A percentile compares a stretch with the other conserved stretches of the same genome.
Conservation (phyloP, 2,113 vertebrate species). For the Micronycteris hirsuta region DNA sequence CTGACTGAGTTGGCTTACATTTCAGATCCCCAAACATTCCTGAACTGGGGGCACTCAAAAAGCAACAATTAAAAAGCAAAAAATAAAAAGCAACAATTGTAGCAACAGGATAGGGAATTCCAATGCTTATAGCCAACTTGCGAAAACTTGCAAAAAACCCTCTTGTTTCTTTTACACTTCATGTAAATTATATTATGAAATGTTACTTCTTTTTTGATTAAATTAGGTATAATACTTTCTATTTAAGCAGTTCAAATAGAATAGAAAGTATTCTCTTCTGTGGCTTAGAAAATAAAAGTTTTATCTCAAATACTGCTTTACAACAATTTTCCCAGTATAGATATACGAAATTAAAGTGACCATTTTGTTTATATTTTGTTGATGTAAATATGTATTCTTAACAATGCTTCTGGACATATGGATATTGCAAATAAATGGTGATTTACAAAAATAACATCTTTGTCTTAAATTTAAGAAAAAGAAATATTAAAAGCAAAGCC, state of each 20-base stretch:
- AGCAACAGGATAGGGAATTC: not conserved
- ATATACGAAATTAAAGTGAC: not conserved
- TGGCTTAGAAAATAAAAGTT: not conserved
- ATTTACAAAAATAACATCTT: not conserved
- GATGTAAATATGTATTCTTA: not conserved
- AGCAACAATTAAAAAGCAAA: not conserved
- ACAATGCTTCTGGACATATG: not conserved
- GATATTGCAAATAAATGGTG: not conserved
- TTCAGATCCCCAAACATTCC: not conserved
- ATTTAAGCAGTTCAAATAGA: constrained; percentile 31
- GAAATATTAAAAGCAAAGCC: not conserved
- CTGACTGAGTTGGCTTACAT: not conserved
- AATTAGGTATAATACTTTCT: not conserved
- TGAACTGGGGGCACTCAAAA: not conserved
- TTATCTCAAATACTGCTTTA: not conserved
- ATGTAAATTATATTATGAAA: constrained; percentile 26
- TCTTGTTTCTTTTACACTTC: constrained; percentile 19
- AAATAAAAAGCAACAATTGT: not conserved
- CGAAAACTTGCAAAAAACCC: not conserved
- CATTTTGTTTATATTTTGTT: not conserved
- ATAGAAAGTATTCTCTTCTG: not conserved
- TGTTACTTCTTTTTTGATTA: constrained; percentile 16
- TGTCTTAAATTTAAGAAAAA: not conserved
- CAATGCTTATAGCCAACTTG: not conserved
- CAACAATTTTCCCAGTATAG: not conserved